A percentile compares a stretch with the other conserved stretches of the same genome.
Conservation (phyloP, 2,888 invertebrate species). For the Xestoiulus laeticollis region DNA sequence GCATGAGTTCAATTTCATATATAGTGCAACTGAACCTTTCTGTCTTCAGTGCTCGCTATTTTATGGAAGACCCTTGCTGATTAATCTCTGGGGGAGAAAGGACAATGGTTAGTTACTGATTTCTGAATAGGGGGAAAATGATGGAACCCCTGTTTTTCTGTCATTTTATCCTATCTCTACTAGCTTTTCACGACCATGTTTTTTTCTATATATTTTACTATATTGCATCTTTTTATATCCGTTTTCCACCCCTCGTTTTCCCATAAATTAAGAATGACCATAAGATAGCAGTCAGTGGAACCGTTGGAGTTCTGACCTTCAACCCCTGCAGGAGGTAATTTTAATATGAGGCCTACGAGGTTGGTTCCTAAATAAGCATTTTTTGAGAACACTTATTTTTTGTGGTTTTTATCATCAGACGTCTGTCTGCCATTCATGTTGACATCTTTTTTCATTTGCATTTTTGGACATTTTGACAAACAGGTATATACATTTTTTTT, state of each 20-base stretch:
- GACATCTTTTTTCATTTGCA: not conserved
- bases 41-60: not conserved
- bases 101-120: constrained; percentile 29
- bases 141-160: constrained; percentile 35
- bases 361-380: constrained; percentile 7
- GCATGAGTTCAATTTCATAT: no score
- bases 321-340: constrained; percentile 36
- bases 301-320: constrained; percentile 36
- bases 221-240: constrained; percentile 2
- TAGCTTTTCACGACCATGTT: not conserved
- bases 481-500: no score
- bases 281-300: constrained; percentile 40
- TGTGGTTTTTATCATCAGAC: constrained; percentile 40
- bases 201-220: constrained; percentile 3
- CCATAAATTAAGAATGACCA: constrained; percentile 49
- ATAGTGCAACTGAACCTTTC: no score
- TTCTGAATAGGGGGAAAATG: not conserved
- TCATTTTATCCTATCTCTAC: constrained; percentile 29
- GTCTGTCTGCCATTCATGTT: constrained; percentile 34
- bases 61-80: not conserved
- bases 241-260: not conserved
- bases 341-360: constrained; percentile 43
- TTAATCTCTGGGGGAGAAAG: not conserved
- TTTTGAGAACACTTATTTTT: not conserved
- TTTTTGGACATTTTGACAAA: constrained; percentile 13